These are phyloP conservation scores for Tipula unca DNA, from an alignment of 2,888 invertebrate species.

Conservation along the genomic window DNA sequence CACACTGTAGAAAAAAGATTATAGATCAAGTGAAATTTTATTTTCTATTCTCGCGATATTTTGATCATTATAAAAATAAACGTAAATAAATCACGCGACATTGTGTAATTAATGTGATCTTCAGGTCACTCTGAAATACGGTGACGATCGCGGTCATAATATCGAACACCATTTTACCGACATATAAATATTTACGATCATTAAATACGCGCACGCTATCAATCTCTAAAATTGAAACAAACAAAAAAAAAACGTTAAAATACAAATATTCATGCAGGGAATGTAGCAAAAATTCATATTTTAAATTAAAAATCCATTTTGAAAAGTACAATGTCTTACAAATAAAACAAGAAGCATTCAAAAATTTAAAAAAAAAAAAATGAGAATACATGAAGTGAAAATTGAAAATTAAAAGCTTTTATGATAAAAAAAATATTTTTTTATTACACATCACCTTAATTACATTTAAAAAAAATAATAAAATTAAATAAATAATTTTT, in stretches of 20 bases:
- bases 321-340: background rate
- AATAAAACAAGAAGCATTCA: conserved; percentile 8
- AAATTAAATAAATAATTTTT: background rate
- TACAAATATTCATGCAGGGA: background rate
- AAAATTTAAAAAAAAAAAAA: background rate
- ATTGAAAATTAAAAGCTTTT: background rate
- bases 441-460: background rate
- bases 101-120: no score
- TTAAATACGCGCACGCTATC: background rate
- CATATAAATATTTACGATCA: background rate
- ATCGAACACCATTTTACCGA: no score
- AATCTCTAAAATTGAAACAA: background rate
- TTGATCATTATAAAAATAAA: background rate
- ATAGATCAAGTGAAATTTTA: background rate
- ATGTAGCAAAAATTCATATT: background rate
- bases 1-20: background rate
- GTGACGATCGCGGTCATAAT: background rate
- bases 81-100: background rate
- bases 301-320: conserved; percentile 14
- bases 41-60: background rate
- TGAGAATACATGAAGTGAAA: background rate
- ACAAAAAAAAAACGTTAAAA: background rate
- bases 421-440: background rate
- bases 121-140: background rate
- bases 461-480: background rate